These are phyloP conservation scores for Philantomba maxwellii DNA, from an alignment of 2,113 vertebrate species.

Conservation along the genomic window DNA sequence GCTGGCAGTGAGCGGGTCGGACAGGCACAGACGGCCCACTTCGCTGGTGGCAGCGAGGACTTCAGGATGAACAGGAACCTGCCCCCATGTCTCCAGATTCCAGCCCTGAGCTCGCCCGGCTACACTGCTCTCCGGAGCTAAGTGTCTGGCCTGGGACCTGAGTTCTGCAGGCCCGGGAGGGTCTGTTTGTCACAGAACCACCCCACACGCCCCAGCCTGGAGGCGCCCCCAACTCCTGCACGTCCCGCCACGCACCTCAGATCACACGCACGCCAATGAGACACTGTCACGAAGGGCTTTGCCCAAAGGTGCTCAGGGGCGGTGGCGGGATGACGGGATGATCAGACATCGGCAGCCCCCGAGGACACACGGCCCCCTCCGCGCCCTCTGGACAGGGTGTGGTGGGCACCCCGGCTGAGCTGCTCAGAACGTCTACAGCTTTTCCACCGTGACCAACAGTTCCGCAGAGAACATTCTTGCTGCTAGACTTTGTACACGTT, in stretches of 20 bases:
- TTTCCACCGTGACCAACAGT: not conserved
- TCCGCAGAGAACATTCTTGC: not conserved
- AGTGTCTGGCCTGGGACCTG: not conserved
- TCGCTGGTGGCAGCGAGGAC: not conserved
- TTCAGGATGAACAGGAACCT: not conserved
- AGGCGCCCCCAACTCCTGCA: not conserved
- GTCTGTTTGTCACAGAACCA: not conserved
- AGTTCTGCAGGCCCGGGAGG: not conserved
- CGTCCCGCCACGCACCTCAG: not conserved
- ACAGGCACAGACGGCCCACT: not conserved
- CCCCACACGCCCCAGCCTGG: not conserved
- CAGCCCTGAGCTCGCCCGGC: not conserved
- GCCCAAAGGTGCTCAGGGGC: not conserved
- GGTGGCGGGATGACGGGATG: fast-evolving
- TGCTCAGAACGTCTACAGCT: not conserved
- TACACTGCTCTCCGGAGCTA: not conserved
- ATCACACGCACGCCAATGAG: not conserved
- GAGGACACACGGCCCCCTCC: fast-evolving
- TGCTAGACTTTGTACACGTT: not conserved
- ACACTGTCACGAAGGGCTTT: not conserved
- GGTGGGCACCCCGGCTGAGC: not conserved
- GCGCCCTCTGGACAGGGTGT: not conserved
- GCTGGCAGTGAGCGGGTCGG: not conserved
- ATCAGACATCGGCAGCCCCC: too few relatives aligned
- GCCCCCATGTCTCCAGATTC: not conserved